Evolutionary conservation across 2,797 vertebrate genomes (phyloP).

Genomic region (Paramormyrops hopkinsi): DNA sequence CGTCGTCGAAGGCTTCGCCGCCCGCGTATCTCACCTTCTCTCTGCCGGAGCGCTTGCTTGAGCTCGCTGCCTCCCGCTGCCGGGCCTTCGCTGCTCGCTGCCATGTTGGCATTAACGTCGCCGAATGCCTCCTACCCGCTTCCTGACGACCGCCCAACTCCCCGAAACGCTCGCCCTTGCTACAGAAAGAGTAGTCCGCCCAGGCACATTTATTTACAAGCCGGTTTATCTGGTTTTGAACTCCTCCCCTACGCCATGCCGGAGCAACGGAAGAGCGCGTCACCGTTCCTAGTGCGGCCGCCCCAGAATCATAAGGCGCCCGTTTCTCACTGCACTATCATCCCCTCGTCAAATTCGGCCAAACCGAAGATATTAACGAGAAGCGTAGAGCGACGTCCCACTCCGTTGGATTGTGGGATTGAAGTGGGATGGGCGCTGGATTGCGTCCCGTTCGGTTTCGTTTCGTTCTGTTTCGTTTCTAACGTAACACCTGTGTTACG

Average conservation of each 20-base stretch:
- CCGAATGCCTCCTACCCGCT: conserved; percentile 18
- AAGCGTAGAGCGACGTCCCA: neutral
- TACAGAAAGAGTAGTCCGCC: neutral
- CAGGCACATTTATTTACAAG: conserved; percentile 11
- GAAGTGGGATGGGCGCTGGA: neutral
- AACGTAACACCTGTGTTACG: neutral
- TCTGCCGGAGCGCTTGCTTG: conserved; percentile 41
- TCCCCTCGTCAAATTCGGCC: neutral
- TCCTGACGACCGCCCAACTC: neutral
- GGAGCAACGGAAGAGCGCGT: neutral
- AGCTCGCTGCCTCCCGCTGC: conserved; percentile 37
- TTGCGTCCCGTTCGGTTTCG: neutral
- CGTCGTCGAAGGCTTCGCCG: neutral
- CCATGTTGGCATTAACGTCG: conserved; percentile 45
- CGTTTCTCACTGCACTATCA: neutral
- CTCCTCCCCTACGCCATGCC: conserved; percentile 18
- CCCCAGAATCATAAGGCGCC: neutral
- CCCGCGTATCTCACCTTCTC: conserved; percentile 46
- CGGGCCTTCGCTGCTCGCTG: conserved; percentile 36
- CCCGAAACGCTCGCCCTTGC: neutral
- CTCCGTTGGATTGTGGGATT: neutral
- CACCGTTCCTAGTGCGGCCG: neutral
- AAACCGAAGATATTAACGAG: neutral
- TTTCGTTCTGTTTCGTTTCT: neutral
- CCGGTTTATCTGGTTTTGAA: conserved; percentile 19